Percentiles rank a stretch among this genome's conserved stretches.
Evolutionary conservation across 2,113 vertebrate species (phyloP).

Genomic region (Fukomys damarensis): DNA sequence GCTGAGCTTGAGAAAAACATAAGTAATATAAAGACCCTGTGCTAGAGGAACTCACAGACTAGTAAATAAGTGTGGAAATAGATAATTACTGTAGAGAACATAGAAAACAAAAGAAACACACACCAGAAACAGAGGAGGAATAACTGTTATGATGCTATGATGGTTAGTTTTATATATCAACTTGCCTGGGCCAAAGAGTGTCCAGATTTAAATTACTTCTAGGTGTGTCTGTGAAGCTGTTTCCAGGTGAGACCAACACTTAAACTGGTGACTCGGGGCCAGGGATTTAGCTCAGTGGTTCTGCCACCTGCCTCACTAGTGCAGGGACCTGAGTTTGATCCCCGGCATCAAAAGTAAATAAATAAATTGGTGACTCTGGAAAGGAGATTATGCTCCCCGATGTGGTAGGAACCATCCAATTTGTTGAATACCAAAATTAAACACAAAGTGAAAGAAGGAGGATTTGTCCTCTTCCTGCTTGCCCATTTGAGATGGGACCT

Average conservation of each 20-base stretch:
- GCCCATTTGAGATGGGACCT: background rate
- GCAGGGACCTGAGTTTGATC: too few species aligned
- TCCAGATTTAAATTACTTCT: background rate
- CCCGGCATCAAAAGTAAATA: too few species aligned
- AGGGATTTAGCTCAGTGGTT: too few species aligned
- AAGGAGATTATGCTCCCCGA: background rate
- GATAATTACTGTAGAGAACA: background rate
- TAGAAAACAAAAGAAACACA: background rate
- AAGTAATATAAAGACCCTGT: background rate
- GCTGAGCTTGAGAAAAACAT: background rate
- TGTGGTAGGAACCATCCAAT: background rate
- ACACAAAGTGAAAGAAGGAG: background rate
- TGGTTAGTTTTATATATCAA: background rate
- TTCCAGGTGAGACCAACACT: background rate
- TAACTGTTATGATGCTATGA: background rate
- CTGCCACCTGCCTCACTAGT: too few species aligned
- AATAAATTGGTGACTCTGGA: background rate
- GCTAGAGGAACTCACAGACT: background rate
- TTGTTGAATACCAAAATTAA: background rate
- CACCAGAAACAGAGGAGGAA: background rate
- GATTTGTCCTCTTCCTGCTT: background rate
- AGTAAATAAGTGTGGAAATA: background rate
- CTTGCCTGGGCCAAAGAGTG: background rate
- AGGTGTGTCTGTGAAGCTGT: background rate
- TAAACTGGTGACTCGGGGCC: background rate